Evolutionary conservation across 2,797 vertebrate genomes (phyloP).

Genomic region (Novumbra hubbsi): DNA sequence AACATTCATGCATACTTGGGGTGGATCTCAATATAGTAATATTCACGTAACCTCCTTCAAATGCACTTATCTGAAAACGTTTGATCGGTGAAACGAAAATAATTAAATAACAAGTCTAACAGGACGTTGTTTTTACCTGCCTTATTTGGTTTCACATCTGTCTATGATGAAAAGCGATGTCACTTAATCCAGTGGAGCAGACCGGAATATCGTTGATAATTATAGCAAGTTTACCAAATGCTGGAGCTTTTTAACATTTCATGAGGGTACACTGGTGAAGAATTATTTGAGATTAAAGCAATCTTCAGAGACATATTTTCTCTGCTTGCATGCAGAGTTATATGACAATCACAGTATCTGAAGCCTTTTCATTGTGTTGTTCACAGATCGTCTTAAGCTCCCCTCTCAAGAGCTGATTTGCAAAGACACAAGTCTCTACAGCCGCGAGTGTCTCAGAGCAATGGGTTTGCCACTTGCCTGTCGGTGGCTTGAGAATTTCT

Average conservation of each 20-base stretch:
- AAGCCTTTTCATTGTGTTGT: not conserved
- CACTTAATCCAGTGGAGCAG: not conserved
- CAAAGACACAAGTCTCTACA: not conserved
- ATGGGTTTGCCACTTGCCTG: not conserved
- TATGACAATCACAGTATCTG: not conserved
- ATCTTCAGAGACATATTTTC: not conserved
- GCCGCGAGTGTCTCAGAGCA: not conserved
- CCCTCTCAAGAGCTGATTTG: not conserved
- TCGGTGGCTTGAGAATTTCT: constrained; percentile 14
- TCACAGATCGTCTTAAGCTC: not conserved
- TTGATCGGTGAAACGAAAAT: not conserved
- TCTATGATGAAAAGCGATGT: not conserved
- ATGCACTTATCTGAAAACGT: not conserved
- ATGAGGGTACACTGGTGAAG: not conserved
- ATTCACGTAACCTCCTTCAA: not conserved
- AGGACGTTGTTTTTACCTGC: not conserved
- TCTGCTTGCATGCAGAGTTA: not conserved
- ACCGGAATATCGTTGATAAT: not conserved
- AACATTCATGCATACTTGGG: not conserved
- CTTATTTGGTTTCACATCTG: not conserved
- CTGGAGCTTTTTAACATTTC: not conserved
- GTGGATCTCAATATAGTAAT: not conserved
- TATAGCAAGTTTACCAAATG: not conserved
- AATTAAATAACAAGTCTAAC: not conserved
- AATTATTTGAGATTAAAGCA: not conserved